Base-by-base conservation (phyloP, 2,888 invertebrate genomes). In the Cepaea hortensis region DNA sequence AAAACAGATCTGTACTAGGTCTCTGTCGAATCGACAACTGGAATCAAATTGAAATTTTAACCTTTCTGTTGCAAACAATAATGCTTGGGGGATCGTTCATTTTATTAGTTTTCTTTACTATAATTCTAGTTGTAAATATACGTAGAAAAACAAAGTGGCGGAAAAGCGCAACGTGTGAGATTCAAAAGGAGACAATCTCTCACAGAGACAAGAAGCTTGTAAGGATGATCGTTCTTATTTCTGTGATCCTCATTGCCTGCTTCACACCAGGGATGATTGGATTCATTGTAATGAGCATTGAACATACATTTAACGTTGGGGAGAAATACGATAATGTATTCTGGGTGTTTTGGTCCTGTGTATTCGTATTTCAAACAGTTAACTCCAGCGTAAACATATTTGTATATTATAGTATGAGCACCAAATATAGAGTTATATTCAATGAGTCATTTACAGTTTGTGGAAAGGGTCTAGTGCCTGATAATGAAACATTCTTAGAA, bases 361-460 rank as follows among this genome's bases (percentile, higher is more conserved):
- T 23, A 18, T 82, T 70, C n/a, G 72, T 82, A 50, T 70, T 72
- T 55, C 70, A 82, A 18, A 72, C 82, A 55, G 46, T 72, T n/a
- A 86, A 86, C 61, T 76, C 86, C 20, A 77, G 62, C n/a, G 76
- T 86, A 50, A 86, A 83, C 77, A 83, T 86, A 70, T 83, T 86
- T 79, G 68, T 86, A 46, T 86, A 86, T 79, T 80, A 72, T 72
- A 79, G 46, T 20, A 86, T 86, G 86, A 83, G 86, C n/a, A 79
- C 86, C 61, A 83, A 65, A 55, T 86, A 84, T 79, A 73, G 80
- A 55, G 18, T 23, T 6, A 62, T 73, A 3, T 77, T 77, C 23
- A n/a, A 77, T 23, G n/a, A 55, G n/a, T 55, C 55, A 11, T 77
- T 77, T n/a, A 20, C 55, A 13, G 61, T 50, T 4, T 23, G 50